These are phyloP conservation scores for Pelusios castaneus DNA, from an alignment of 2,113 vertebrate genomes.

Conservation along the genomic window DNA sequence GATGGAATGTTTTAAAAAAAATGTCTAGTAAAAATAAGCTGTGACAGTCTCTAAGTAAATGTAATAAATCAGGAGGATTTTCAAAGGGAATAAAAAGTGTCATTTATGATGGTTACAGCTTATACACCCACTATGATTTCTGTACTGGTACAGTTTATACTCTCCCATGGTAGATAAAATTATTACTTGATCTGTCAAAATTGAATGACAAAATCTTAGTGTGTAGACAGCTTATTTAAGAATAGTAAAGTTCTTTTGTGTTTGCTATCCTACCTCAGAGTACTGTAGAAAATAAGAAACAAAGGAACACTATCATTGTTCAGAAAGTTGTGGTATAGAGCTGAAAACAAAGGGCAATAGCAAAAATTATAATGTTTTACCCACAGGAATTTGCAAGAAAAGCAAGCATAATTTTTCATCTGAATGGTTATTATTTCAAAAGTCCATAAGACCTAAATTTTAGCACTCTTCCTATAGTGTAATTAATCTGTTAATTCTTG, in stretches of 20 bases:
- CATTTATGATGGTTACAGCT: conserved; percentile 76
- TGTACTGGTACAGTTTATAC: conserved; percentile 73
- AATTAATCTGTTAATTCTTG: conserved; percentile 29
- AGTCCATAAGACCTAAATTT: neutral
- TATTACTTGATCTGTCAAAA: conserved; percentile 81
- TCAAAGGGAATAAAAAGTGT: conserved; percentile 78
- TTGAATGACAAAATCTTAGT: conserved; percentile 71
- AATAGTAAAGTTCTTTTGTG: conserved; percentile 68
- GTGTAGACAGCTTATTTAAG: conserved; percentile 73
- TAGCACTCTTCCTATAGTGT: neutral
- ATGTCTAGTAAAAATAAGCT: conserved; percentile 76
- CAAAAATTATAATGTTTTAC: conserved; percentile 27
- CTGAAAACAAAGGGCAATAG: neutral
- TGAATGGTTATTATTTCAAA: conserved; percentile 22
- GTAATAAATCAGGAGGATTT: conserved; percentile 78
- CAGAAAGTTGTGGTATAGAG: conserved; percentile 35
- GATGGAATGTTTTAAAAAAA: conserved; percentile 66
- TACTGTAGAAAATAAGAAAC: conserved; percentile 56
- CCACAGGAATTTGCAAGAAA: neutral
- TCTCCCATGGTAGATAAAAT: conserved; percentile 77
- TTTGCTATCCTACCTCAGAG: conserved; percentile 55
- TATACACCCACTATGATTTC: conserved; percentile 72
- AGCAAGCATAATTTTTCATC: conserved; percentile 15
- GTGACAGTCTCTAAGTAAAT: conserved; percentile 79
- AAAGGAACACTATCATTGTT: conserved; percentile 26